Percentiles rank a stretch among this genome's conserved stretches.
Evolutionary conservation across 2,113 vertebrate genomes (phyloP).

Genomic region (Calidris pygmaea): DNA sequence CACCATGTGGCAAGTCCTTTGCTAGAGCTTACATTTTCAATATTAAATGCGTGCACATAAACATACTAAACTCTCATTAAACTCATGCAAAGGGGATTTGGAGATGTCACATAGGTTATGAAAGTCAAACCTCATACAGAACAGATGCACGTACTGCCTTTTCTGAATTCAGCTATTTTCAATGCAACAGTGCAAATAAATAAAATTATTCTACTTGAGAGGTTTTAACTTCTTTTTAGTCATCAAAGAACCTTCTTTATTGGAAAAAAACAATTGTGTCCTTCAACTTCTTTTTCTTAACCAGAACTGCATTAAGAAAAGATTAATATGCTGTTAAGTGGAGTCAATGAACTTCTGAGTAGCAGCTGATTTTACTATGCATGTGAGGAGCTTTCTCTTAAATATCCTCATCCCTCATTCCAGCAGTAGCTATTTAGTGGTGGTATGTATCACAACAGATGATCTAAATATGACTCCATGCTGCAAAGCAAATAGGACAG

Average conservation of each 20-base stretch:
- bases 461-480: not conserved
- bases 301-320: not conserved
- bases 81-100: not conserved
- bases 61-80: not conserved
- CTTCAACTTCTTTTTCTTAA: not conserved
- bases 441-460: not conserved
- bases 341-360: not conserved
- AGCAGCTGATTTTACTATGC: not conserved
- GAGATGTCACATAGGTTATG: not conserved
- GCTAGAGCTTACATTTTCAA: not conserved
- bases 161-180: not conserved
- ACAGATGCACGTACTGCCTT: not conserved
- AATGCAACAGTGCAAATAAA: not conserved
- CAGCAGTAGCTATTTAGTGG: not conserved
- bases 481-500: not conserved
- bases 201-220: not conserved
- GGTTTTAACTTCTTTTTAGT: not conserved
- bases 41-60: not conserved
- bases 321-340: not conserved
- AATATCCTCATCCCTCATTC: not conserved
- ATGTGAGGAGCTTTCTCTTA: not conserved
- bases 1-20: not conserved
- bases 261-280: not conserved
- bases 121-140: not conserved
- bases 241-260: not conserved